Evolutionary conservation across 2,888 invertebrate species (phyloP).

Genomic region (Acanthosepion pharaonis): DNA sequence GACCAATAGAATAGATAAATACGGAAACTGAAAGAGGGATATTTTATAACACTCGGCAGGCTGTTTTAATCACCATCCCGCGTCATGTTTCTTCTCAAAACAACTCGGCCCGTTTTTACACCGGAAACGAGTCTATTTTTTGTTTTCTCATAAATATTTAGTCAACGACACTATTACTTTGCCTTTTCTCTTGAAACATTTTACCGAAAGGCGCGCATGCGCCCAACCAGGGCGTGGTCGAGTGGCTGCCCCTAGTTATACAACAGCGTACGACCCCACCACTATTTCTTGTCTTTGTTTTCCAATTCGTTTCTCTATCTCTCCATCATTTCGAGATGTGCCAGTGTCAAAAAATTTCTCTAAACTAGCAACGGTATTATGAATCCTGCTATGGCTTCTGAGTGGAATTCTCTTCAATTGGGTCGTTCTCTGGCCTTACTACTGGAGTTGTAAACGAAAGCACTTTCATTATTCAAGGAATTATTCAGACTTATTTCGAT

Average conservation of each 20-base stretch:
- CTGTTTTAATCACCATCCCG: not conserved
- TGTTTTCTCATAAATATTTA: slow-evolving; percentile 17
- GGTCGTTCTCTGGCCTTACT: too few species aligned
- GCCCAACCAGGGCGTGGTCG: not conserved
- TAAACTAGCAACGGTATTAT: too few species aligned
- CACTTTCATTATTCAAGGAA: too few species aligned
- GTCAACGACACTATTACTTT: slow-evolving; percentile 5
- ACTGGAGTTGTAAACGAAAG: too few species aligned
- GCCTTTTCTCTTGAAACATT: not conserved
- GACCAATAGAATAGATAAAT: not conserved
- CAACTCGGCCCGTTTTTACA: not conserved
- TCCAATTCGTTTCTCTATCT: too few species aligned
- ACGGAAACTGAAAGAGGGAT: not conserved
- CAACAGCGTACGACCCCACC: not conserved
- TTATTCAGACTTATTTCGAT: too few species aligned
- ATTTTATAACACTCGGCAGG: not conserved
- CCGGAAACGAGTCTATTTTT: not conserved
- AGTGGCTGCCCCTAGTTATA: not conserved
- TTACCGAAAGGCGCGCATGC: not conserved
- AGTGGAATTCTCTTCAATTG: too few species aligned
- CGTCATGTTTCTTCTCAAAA: not conserved
- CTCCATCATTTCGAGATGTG: too few species aligned
- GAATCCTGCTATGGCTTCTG: too few species aligned
- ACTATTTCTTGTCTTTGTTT: not conserved
- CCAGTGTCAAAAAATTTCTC: too few species aligned